These are phyloP conservation scores for Macrosteles quadrilineatus DNA, from an alignment of 1,140 invertebrate species.

Conservation along the genomic window DNA sequence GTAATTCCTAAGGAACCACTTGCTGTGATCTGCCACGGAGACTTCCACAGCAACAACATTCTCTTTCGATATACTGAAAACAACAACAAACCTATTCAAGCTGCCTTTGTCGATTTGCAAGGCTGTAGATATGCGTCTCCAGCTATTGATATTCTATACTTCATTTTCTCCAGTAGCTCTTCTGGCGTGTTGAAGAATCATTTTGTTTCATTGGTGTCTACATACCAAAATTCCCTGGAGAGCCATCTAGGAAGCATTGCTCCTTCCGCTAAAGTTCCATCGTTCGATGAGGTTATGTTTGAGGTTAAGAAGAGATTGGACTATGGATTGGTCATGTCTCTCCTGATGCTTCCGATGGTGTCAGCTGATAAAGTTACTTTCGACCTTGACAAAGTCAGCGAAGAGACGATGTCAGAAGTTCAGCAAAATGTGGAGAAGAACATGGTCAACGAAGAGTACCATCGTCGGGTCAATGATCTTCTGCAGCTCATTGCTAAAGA, in stretches of 20 bases:
- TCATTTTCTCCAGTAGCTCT: constrained; percentile 42
- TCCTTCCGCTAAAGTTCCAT: background rate
- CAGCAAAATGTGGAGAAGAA: too few species aligned
- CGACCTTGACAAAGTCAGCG: background rate
- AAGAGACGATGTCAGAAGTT: background rate
- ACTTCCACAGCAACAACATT: constrained; percentile 59
- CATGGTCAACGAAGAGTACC: too few species aligned
- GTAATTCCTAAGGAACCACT: constrained; percentile 35
- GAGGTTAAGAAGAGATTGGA: background rate
- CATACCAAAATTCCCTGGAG: background rate
- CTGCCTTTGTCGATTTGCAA: constrained; percentile 51
- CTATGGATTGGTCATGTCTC: constrained; percentile 4
- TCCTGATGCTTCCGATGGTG: background rate
- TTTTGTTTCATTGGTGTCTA: background rate
- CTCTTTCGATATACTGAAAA: constrained; percentile 48
- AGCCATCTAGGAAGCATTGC: too few species aligned
- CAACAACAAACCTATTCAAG: constrained; percentile 30
- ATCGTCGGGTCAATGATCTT: too few species aligned
- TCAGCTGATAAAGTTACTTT: background rate
- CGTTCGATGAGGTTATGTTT: background rate
- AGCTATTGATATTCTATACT: constrained; percentile 48
- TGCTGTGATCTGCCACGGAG: constrained; percentile 50
- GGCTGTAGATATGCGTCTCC: constrained; percentile 47
- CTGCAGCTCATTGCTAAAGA: too few species aligned
- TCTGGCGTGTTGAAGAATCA: background rate